A percentile compares a stretch with the other conserved stretches of the same genome.
phyloP scores from a whole-genome alignment of 1,140 invertebrate genomes.

The Pachyrhynchus sulphureomaculatus region DNA sequence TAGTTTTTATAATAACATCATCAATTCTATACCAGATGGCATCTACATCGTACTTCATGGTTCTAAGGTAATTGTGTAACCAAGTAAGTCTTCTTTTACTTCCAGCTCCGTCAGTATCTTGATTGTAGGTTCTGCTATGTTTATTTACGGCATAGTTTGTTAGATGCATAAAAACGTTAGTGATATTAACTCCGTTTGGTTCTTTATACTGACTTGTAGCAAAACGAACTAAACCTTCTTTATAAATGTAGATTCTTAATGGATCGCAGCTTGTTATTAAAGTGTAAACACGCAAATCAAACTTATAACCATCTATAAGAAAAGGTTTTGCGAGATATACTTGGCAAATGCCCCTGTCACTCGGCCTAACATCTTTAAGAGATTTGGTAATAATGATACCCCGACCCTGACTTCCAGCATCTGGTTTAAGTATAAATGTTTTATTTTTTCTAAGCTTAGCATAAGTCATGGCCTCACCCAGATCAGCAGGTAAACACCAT shows the following conservation, averaged over 20 bases:
- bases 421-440: constrained; percentile 88
- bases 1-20: constrained; percentile 87
- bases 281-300: constrained; percentile 93
- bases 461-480: constrained; percentile 65
- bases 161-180: constrained; percentile 92
- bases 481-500: constrained; percentile 90
- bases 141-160: constrained; percentile 98
- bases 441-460: constrained; percentile 67
- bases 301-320: constrained; percentile 95
- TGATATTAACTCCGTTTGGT: constrained; percentile 74
- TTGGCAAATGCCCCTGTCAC: constrained; percentile 83
- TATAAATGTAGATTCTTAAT: constrained; percentile 88
- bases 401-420: constrained; percentile 80
- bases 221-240: constrained; percentile 92
- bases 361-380: constrained; percentile 74
- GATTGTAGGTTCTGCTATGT: constrained; percentile 75
- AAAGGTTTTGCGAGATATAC: constrained; percentile 75
- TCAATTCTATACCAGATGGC: constrained; percentile 81
- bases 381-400: constrained; percentile 81
- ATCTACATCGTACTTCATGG: constrained; percentile 70
- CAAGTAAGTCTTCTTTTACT: constrained; percentile 86
- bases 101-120: constrained; percentile 70
- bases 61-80: constrained; percentile 71
- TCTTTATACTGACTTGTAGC: constrained; percentile 83
- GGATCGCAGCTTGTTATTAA: constrained; percentile 94